Evolutionary conservation across 2,113 vertebrate species (phyloP), one percentile per base, ranked within the genome.

Genomic region (Carassius carassius): DNA sequence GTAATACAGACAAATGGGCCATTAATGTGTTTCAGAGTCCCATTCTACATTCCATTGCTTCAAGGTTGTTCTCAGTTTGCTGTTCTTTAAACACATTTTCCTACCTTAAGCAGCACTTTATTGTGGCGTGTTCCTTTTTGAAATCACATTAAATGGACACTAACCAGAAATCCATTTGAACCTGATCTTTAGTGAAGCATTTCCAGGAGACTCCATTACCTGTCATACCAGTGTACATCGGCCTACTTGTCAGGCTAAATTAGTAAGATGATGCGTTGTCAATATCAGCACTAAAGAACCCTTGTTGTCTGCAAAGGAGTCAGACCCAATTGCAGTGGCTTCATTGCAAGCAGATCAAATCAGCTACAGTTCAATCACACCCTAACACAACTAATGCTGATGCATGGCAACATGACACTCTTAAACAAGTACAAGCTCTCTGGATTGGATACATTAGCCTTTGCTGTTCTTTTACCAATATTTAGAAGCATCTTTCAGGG

Each of bases 81-180:
- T 90, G 90, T 83, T 77, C 78, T 84, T 91, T 91, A 93, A 94
- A 94, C 82, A 82, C 91, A 94, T 93, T 93, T 93, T 91, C 90
- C 88, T 23, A 91, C 87, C 91, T 94, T 93, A 94, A 94, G 92
- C 92, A 94, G 93, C 94, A 95, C 94, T 94, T 95, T 94, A 95
- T 95, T 94, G 94, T 93, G 94, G 94, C 84, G 90, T 95, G 94
- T 94, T 94, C 92, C 93, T 94, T 94, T 91, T 91, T 87, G 75
- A 88, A 92, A 94, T 94, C 89, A 81, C 89, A 94, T 94, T 93
- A 93, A 92, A 92, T 85, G 86, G 87, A 90, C 92, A 87, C 89
- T 90, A 93, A 94, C 91, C 90, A 88, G 89, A 91, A 93, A 93
- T 93, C 93, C 92, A 93, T 93, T 92, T 92, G 90, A 94, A 94